Evolutionary conservation across 2,888 invertebrate species (phyloP).

Genomic region (Silvanus unidentatus): DNA sequence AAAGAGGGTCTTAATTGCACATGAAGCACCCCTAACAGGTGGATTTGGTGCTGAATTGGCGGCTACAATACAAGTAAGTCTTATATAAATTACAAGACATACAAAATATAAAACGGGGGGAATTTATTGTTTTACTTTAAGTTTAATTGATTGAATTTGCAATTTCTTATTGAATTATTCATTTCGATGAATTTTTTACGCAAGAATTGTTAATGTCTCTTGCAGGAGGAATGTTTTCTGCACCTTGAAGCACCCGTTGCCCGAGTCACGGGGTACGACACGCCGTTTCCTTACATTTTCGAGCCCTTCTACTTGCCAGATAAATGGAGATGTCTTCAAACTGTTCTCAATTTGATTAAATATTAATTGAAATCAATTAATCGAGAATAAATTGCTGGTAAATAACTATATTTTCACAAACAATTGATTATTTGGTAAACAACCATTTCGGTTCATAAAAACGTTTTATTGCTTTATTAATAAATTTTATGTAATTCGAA

Average conservation of each 20-base stretch:
- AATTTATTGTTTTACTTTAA: no score
- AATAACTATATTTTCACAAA: no score
- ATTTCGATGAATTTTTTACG: no score
- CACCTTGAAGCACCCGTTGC: slow-evolving; percentile 88
- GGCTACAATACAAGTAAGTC: slow-evolving; percentile 80
- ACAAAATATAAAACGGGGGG: no score
- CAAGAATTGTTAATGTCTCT: slow-evolving; percentile 16
- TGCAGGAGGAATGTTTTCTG: slow-evolving; percentile 87
- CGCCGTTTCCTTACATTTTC: slow-evolving; percentile 94
- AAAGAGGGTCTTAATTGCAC: slow-evolving; percentile 82
- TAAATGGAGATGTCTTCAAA: slow-evolving; percentile 84
- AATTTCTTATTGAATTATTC: no score
- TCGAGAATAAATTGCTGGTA: not conserved
- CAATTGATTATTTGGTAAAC: no score
- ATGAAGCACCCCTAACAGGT: slow-evolving; percentile 92
- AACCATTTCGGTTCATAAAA: no score
- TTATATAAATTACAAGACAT: not conserved
- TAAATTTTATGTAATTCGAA: no score
- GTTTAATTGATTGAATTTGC: no score
- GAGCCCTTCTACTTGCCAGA: slow-evolving; percentile 96
- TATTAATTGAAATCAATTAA: slow-evolving; percentile 49
- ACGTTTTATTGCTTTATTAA: no score
- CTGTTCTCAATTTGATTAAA: slow-evolving; percentile 67
- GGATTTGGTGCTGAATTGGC: slow-evolving; percentile 97
- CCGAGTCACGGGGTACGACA: slow-evolving; percentile 92